Evolutionary conservation across 2,888 invertebrate genomes (phyloP), one percentile per base, ranked within the genome.

Genomic region (Lasioglossum zephyrum): DNA sequence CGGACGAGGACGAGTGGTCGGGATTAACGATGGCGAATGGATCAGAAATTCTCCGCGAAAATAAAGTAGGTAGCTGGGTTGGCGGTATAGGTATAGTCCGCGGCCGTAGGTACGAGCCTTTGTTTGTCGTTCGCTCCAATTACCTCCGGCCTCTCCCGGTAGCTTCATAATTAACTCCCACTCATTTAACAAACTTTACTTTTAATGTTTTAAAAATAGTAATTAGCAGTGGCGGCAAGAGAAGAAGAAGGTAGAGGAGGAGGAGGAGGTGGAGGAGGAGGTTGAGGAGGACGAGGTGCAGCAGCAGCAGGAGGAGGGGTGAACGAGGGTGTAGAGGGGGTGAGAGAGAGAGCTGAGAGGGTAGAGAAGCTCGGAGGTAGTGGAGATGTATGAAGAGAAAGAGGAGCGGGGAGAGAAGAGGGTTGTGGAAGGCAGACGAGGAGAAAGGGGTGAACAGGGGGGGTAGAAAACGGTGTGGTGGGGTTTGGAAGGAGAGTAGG

Each of bases 161-260:
- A 94, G 94, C 94, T 95, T 94, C 94, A 94, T 95, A 95, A 95
- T 95, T 95, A 95, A 95, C 95, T 95, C 95, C 94, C 95, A 95
- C 95, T 95, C 95, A 94, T 95, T 95, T 94, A 95, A 95, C 94
- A 95, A 95, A 95, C 95, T 95, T 95, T 95, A 95, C 94, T 95
- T 95, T 95, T 95, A 95, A 95, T 95, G 95, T 95, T 95, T 95
- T 94, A 94, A 95, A 95, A 95, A 95, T 95, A 94, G 95, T 94
- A 95, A 95, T 95, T 94, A 95, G 95, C 94, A 94, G 92, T 92
- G 92, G 93, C 93, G 92, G 92, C 92, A 92, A 93, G 92, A 91
- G 91, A 91, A 87, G 92, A 89, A 85, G 90, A 88, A 89, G 91
- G 90, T 82, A 81, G 83, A 90, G 79, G 79, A 60, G 84, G 82